Conservation (phyloP, 1,140 invertebrate genomes). For the Saxidomus purpurata region DNA sequence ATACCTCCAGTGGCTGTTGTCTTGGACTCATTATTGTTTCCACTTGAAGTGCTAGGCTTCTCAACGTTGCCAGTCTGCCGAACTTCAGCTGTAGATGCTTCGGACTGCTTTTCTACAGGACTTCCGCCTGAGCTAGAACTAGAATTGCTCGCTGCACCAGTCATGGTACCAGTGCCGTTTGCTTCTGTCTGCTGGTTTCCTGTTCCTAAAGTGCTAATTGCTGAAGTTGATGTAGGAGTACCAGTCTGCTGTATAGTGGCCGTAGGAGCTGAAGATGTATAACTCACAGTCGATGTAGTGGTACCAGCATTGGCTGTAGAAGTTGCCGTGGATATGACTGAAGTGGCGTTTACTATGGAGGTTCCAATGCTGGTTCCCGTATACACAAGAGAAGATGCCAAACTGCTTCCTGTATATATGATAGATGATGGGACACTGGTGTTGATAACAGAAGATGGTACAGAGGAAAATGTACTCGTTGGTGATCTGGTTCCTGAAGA, state of each 20-base stretch:
- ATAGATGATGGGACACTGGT: too few relatives aligned
- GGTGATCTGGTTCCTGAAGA: too few relatives aligned
- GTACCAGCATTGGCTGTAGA: neutral
- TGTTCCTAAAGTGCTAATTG: neutral
- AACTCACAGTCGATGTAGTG: slow-evolving; percentile 7
- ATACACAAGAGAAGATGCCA: neutral
- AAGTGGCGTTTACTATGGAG: neutral
- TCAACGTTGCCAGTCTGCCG: neutral
- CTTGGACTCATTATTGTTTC: neutral
- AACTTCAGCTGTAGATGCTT: neutral
- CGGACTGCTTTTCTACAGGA: neutral
- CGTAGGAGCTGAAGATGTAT: neutral
- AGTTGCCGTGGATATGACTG: neutral
- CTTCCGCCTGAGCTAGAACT: neutral
- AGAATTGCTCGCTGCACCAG: neutral
- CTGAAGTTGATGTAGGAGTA: neutral
- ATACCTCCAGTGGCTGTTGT: neutral
- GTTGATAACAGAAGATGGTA: neutral
- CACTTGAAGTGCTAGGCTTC: neutral
- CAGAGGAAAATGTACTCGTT: too few relatives aligned
- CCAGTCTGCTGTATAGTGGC: neutral
- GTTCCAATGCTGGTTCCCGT: neutral
- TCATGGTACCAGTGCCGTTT: neutral
- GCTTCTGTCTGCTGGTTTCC: neutral
- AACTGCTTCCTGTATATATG: neutral